Percentiles rank a stretch among this genome's conserved stretches.
phyloP scores from a whole-genome alignment of 30 jellyfish, hydroid and myxozoan species.

The Pseudorhiza aurosa region DNA sequence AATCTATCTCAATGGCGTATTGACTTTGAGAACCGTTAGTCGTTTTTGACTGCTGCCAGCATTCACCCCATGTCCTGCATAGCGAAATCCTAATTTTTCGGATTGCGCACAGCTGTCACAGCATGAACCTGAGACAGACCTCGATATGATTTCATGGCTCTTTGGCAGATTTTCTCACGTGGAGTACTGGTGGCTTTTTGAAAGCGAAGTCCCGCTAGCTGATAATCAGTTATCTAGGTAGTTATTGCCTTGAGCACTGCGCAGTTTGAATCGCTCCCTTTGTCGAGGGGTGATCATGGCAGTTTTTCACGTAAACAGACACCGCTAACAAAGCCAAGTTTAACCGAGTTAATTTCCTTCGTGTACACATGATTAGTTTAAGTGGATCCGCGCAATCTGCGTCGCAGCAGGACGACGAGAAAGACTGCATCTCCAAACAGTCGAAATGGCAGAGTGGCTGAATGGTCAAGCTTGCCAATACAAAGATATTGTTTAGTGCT shows the following conservation, averaged over 20 bases:
- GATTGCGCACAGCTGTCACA: conserved; percentile 53
- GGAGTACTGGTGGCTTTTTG: not conserved
- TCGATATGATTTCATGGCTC: conserved; percentile 39
- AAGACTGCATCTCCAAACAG: conserved; percentile 17
- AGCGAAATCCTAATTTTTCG: not conserved
- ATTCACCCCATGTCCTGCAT: not conserved
- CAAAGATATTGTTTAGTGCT: not conserved
- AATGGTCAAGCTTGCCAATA: not conserved
- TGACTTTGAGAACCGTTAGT: not conserved
- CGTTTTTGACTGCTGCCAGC: not conserved
- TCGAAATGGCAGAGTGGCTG: not conserved
- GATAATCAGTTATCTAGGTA: not conserved
- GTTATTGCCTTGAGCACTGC: not conserved
- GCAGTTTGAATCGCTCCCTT: not conserved
- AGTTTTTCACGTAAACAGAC: conserved; percentile 41
- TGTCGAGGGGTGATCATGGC: conserved; percentile 14
- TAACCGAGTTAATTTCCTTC: conserved; percentile 10
- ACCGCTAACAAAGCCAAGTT: conserved; percentile 9
- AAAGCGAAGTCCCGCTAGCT: not conserved
- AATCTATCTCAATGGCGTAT: not conserved
- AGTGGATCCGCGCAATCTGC: conserved; percentile 31
- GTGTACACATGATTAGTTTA: conserved; percentile 27
- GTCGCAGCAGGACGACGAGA: conserved; percentile 47
- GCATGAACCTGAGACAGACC: conserved; percentile 54
- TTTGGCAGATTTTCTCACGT: not conserved